These are phyloP conservation scores for Netelia fuscicornis DNA, from an alignment of 2,888 invertebrate species.

Conservation along the genomic window DNA sequence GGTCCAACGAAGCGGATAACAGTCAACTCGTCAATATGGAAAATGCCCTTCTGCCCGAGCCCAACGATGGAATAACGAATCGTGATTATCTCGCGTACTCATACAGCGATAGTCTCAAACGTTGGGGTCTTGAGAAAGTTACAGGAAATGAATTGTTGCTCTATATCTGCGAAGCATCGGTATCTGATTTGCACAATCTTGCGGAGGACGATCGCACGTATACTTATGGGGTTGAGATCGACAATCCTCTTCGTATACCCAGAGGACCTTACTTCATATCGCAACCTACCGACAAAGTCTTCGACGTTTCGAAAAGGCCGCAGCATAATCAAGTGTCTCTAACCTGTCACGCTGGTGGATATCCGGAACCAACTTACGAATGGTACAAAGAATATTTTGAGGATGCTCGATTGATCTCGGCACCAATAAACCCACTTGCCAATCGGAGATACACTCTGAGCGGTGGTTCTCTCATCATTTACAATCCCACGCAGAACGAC, in stretches of 20 bases:
- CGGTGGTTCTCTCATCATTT: constrained; percentile 96
- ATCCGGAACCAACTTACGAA: constrained; percentile 94
- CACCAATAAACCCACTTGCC: constrained; percentile 91
- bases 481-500: constrained; percentile 90
- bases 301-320: constrained; percentile 91
- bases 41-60: constrained; percentile 92
- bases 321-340: constrained; percentile 91
- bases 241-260: constrained; percentile 92
- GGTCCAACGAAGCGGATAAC: constrained; percentile 94
- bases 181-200: constrained; percentile 90
- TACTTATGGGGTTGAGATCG: constrained; percentile 94
- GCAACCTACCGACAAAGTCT: constrained; percentile 93
- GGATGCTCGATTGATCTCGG: constrained; percentile 90
- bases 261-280: constrained; percentile 95
- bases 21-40: constrained; percentile 92
- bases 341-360: constrained; percentile 94
- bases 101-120: constrained; percentile 86
- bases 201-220: constrained; percentile 92
- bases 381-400: constrained; percentile 96
- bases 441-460: constrained; percentile 93
- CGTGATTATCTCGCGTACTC: constrained; percentile 92
- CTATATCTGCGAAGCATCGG: constrained; percentile 95
- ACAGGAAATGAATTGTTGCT: constrained; percentile 91
- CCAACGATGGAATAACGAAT: constrained; percentile 85
- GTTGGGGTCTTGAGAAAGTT: constrained; percentile 94